Evolutionary conservation across 2,797 vertebrate genomes (phyloP).

Genomic region (Poecilia wingei): DNA sequence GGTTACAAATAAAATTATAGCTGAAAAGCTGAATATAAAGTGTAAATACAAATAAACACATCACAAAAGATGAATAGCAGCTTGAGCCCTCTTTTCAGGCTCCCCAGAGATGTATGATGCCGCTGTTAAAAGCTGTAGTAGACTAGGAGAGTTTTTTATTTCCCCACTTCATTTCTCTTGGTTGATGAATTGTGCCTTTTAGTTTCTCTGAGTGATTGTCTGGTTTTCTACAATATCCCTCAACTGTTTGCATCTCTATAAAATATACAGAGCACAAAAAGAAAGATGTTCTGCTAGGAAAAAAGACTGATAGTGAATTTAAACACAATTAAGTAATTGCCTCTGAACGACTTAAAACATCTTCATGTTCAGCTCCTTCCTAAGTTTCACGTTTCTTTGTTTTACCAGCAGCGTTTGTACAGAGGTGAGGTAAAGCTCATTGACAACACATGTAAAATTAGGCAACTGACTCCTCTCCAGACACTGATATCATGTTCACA

Average conservation of each 20-base stretch:
- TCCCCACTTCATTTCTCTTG: conserved; percentile 55
- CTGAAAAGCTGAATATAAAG: conserved; percentile 60
- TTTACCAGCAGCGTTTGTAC: conserved; percentile 36
- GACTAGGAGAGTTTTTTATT: conserved; percentile 34
- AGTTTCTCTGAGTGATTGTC: conserved; percentile 58
- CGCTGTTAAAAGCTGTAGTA: conserved; percentile 63
- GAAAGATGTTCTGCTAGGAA: conserved; percentile 21
- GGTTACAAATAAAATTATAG: conserved; percentile 48
- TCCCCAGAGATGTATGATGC: conserved; percentile 69
- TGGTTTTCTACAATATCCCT: conserved; percentile 37
- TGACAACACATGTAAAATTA: conserved; percentile 54
- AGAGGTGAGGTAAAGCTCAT: conserved; percentile 38
- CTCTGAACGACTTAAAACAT: conserved; percentile 1
- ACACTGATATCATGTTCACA: conserved; percentile 66
- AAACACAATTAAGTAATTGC: conserved; percentile 46
- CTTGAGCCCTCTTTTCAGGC: conserved; percentile 58
- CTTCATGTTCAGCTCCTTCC: conserved; percentile 25
- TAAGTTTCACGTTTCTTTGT: conserved; percentile 7
- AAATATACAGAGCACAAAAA: conserved; percentile 48
- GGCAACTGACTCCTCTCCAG: conserved; percentile 49
- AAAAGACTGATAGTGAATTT: conserved; percentile 23
- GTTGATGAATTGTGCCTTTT: conserved; percentile 61
- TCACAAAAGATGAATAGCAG: conserved; percentile 75
- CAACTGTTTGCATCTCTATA: conserved; percentile 55
- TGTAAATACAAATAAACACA: conserved; percentile 80